phyloP scores from a whole-genome alignment of 2,113 vertebrate genomes.

The Parus major region DNA sequence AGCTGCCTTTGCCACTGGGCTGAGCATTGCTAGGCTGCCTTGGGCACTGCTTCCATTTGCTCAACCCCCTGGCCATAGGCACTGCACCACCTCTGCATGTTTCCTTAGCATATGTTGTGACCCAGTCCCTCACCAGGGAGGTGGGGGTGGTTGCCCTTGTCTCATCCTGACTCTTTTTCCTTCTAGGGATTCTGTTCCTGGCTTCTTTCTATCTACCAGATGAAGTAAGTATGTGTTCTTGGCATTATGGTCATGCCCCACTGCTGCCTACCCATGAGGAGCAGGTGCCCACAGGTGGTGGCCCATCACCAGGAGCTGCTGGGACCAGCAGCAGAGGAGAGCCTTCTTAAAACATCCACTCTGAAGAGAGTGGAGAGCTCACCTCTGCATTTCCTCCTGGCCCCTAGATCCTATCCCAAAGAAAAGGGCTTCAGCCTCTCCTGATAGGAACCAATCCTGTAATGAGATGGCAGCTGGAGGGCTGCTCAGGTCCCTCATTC shows the following conservation, averaged over 20 bases:
- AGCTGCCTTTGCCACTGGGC: neutral
- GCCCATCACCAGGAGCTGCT: neutral
- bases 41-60: neutral
- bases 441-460: neutral
- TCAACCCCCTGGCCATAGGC: neutral
- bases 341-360: neutral
- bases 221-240: conserved; percentile 88
- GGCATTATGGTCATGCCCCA: neutral
- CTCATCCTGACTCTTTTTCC: neutral
- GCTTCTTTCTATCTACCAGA: conserved; percentile 90
- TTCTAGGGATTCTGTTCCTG: conserved; percentile 94
- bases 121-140: fast-evolving
- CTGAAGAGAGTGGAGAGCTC: neutral
- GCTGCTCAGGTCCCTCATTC: neutral
- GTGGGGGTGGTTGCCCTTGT: neutral
- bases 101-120: neutral
- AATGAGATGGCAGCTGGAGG: neutral
- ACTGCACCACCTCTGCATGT: fast-evolving
- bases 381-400: neutral
- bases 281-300: neutral
- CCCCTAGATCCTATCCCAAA: neutral
- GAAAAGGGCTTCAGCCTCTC: neutral
- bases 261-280: fast-evolving
- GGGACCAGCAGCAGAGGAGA: neutral
- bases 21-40: neutral